Evolutionary conservation across 2,888 invertebrate species (phyloP).

Genomic region (Strigamia transsilvanica): DNA sequence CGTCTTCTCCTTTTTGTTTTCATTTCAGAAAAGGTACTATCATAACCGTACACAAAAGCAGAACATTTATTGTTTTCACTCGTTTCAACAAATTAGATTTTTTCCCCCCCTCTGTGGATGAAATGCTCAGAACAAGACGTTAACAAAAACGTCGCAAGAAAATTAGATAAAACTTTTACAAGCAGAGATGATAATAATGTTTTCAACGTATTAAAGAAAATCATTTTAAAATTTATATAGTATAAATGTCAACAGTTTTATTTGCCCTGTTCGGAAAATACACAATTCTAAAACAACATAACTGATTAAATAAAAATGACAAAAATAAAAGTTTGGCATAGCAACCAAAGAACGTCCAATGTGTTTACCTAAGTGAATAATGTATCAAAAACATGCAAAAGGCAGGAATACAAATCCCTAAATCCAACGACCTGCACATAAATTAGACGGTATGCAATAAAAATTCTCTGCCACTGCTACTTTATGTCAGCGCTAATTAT

Average conservation of each 20-base stretch:
- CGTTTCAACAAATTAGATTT: conserved; percentile 42
- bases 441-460: conserved; percentile 37
- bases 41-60: conserved; percentile 24
- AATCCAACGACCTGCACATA: conserved; percentile 47
- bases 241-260: neutral
- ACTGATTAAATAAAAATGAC: neutral
- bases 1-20: conserved; percentile 40
- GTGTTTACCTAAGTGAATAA: conserved; percentile 7
- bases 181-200: conserved; percentile 1
- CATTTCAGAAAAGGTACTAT: conserved; percentile 2
- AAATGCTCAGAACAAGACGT: neutral
- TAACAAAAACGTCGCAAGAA: conserved; percentile 21
- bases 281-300: neutral
- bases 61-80: conserved; percentile 45
- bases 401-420: conserved; percentile 48
- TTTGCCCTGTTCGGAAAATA: neutral
- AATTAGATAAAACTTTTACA: conserved; percentile 36
- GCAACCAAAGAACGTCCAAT: neutral
- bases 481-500: conserved; percentile 48
- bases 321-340: conserved; percentile 1
- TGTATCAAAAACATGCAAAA: conserved; percentile 48
- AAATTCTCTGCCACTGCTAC: conserved; percentile 49
- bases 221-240: neutral
- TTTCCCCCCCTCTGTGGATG: neutral
- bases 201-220: neutral